Evolutionary conservation across 2,888 invertebrate species (phyloP).

Genomic region (Drosophila multiciliata): DNA sequence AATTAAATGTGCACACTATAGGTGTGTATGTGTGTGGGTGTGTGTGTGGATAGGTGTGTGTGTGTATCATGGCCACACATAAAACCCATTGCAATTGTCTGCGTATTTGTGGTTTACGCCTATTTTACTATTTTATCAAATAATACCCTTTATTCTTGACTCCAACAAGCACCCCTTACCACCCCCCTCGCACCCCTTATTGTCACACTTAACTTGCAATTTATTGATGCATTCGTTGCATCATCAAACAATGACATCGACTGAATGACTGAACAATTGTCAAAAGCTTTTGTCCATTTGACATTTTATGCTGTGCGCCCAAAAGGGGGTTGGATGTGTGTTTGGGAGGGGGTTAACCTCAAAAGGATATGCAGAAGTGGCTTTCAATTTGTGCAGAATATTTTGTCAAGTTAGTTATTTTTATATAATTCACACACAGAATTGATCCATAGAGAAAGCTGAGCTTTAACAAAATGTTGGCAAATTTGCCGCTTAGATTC

Average conservation of each 20-base stretch:
- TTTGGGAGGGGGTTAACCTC: too few species aligned
- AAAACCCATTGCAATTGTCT: conserved; percentile 39
- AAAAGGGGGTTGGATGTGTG: neutral
- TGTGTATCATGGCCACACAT: conserved; percentile 35
- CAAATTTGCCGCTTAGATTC: neutral
- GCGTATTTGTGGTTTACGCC: conserved; percentile 53
- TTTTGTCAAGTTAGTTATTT: neutral
- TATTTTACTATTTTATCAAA: conserved; percentile 40
- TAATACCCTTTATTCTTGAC: conserved; percentile 3
- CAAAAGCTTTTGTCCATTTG: conserved; percentile 3
- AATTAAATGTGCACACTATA: conserved; percentile 50
- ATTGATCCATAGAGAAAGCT: neutral
- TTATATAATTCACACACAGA: neutral
- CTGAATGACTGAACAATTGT: conserved; percentile 19
- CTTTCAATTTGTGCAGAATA: neutral
- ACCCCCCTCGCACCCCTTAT: neutral
- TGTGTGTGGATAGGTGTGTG: conserved; percentile 2
- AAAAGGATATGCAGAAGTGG: conserved; percentile 1
- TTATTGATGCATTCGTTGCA: conserved; percentile 58
- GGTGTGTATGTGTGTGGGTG: conserved; percentile 4
- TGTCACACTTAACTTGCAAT: conserved; percentile 21
- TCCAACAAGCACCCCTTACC: neutral
- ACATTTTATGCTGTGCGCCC: neutral
- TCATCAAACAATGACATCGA: conserved; percentile 35
- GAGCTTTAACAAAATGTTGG: neutral